Base-by-base conservation (phyloP, 2,888 invertebrate species). In the Lasius fuliginosus region DNA sequence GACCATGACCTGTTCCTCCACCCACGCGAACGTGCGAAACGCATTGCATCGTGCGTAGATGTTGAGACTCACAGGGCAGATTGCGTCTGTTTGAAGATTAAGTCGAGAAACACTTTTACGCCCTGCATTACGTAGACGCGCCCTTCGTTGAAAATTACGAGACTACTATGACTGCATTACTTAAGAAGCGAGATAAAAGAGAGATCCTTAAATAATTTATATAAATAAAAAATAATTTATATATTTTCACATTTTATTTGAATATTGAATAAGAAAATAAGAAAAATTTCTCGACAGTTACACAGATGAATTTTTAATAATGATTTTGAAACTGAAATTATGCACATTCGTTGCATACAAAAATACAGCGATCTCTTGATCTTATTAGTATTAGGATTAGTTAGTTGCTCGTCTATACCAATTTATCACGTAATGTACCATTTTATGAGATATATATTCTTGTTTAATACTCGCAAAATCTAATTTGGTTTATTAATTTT, bases 1-100 rank as follows among this genome's bases (percentile, higher is more conserved):
- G 88, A 82, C 90, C 90, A 76, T 90, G 90, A 90, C 90, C 90
- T 83, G 27, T 86, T 86, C 53, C 88, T 62, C 74, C 71, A 75
- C 85, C 90, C 82, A 88, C 87, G 81, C 83, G 65, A 33, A 33
- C 73, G 56, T 62, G 65, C 84, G 62, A 86, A 87, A 86, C 85
- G 67, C 23, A 74, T 82, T 77, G 88, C 79, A 67, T 77, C 64
- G 67, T 82, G 69, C 75, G 62, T 46, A 76, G 79, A 84, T 87
- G 9, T 89, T 84, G 85, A 88, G 75, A 60, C 56, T 76, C 79
- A 85, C 85, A 84, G 89, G 85, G 82, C 64, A 53, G 8, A 67
- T 85, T 68, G 77, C 68, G 76, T 85, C 65, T 83, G 82, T 84
- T 87, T 85, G 86, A 79, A 84, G 85, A 88, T 90, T 86, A 88